phyloP scores from a whole-genome alignment of 2,888 invertebrate genomes.

The Drosophila rellima region DNA sequence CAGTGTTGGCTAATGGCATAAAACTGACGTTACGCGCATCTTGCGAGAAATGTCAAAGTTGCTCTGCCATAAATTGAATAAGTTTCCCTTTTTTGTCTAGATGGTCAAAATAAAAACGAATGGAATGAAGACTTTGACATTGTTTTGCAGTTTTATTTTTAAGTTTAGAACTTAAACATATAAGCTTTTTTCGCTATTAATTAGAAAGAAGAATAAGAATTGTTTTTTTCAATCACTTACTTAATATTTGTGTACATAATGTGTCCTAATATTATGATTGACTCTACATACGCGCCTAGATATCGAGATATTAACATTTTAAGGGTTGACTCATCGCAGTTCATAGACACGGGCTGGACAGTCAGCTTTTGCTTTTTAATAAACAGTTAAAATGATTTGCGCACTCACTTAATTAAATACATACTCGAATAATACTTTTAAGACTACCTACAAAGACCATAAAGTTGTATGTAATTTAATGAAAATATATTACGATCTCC shows the following conservation, averaged over 20 bases:
- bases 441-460: slow-evolving; percentile 44
- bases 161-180: background rate
- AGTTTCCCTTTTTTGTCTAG: slow-evolving; percentile 17
- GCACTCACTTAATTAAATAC: slow-evolving; percentile 55
- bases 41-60: slow-evolving; percentile 19
- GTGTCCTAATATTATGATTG: too few relatives aligned
- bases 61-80: slow-evolving; percentile 32
- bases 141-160: background rate
- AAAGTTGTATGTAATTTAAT: slow-evolving; percentile 70
- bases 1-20: slow-evolving; percentile 43
- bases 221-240: too few relatives aligned
- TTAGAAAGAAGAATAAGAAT: too few relatives aligned
- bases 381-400: slow-evolving; percentile 40
- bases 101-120: background rate
- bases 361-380: slow-evolving; percentile 22
- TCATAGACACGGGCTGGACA: background rate
- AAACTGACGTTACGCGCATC: slow-evolving; percentile 2
- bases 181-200: background rate
- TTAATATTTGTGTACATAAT: too few relatives aligned
- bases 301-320: too few relatives aligned
- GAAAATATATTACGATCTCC: slow-evolving; percentile 69
- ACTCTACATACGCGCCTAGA: too few relatives aligned
- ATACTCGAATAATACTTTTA: slow-evolving; percentile 33
- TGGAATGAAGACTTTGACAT: background rate
- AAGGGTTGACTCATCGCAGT: background rate